phyloP scores from a whole-genome alignment of 2,113 vertebrate species.

The Centropus bengalensis region DNA sequence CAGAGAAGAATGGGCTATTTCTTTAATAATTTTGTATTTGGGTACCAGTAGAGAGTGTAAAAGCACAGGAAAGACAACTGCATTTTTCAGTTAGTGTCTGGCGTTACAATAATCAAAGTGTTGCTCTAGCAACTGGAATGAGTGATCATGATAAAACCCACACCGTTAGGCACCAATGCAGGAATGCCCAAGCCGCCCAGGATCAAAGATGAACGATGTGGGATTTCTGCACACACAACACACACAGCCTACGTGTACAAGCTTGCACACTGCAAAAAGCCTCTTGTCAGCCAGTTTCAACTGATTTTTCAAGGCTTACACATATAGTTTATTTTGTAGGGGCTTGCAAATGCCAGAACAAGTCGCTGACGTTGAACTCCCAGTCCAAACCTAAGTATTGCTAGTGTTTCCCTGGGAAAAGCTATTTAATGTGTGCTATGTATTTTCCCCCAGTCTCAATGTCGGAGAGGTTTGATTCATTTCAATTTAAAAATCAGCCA shows the following conservation, averaged over 20 bases:
- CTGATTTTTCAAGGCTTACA: neutral
- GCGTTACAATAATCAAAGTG: neutral
- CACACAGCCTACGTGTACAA: neutral
- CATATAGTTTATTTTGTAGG: accelerated
- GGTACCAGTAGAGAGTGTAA: neutral
- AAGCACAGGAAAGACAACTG: neutral
- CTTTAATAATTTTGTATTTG: neutral
- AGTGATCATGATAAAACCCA: neutral
- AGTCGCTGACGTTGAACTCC: neutral
- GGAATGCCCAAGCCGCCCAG: neutral
- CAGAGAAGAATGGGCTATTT: neutral
- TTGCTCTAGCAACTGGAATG: neutral
- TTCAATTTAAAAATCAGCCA: conserved; percentile 46
- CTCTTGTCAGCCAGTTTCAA: neutral
- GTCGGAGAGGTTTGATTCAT: conserved; percentile 18
- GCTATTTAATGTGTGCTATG: neutral
- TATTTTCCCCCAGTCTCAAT: neutral
- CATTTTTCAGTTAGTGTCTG: neutral
- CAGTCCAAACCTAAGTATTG: neutral
- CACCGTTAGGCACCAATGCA: accelerated
- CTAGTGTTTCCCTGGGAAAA: neutral
- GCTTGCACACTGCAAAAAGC: neutral
- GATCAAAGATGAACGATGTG: accelerated
- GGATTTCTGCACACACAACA: neutral
- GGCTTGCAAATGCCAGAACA: neutral